Base-by-base conservation (phyloP, 2,888 invertebrate species). In the Chrysotoxum bicinctum region DNA sequence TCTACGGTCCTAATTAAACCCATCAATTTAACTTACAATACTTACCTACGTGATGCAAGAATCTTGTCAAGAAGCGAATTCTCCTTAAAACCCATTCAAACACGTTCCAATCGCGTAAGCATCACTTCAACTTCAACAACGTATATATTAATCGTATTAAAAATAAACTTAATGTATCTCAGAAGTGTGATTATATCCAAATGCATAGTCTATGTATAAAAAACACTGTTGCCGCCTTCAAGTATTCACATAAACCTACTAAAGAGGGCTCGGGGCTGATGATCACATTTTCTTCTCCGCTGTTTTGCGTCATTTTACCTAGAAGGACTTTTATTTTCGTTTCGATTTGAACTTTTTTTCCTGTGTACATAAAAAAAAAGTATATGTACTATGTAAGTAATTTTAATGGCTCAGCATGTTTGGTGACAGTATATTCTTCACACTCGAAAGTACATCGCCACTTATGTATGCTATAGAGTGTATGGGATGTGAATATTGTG, bases 361-460 rank as follows among this genome's bases (percentile, higher is more conserved):
- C 12, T 48, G 4, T 48, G 12, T 21, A 21, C 19, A 23, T 5
- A 12, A 10, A 43, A 62, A 10, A 3, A 26, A 43, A 26, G 5
- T 9, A 30, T 10, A 16, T n/a, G 4, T 16, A 54, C n/a, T n/a
- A n/a, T n/a, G n/a, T 26, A 26, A 19, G 45, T 64, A 64, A 64
- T 64, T 64, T 30, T 45, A 64, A 30, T 45, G 45, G 19, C n/a
- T 64, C 62, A 62, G 62, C 62, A 45, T 64, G 62, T 64, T 64
- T 45, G 62, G 62, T 45, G 43, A 45, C n/a, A 7, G 16, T 58
- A 45, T 45, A 30, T 30, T 16, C 6, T 45, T 45, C 45, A 19
- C 30, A 64, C 43, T 62, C 26, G 26, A 30, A 43, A 62, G 30
- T 26, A 62, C 62, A 30, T 62, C 16, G 8, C 14, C 30, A 43